These are phyloP conservation scores for Zoroaster sp. DNA, from an alignment of 53 echinoderm and acorn worm genomes.

Conservation along the genomic window DNA sequence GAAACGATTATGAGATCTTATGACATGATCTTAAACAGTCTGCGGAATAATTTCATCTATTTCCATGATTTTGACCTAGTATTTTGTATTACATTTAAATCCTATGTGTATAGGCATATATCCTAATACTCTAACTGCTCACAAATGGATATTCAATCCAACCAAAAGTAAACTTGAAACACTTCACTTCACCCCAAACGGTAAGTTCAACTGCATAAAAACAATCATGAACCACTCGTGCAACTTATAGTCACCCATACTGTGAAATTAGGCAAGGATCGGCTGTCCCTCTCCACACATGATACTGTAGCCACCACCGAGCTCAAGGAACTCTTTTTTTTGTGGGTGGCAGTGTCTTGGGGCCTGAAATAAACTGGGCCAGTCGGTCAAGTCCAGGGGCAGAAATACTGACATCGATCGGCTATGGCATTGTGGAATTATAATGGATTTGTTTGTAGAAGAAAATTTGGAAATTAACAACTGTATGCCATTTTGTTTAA, in stretches of 20 bases:
- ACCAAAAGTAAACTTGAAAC: not conserved
- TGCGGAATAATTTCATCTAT: too few relatives aligned
- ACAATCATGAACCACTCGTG: not conserved
- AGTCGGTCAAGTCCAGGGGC: slow-evolving; percentile 33
- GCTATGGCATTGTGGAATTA: not conserved
- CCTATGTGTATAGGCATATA: too few relatives aligned
- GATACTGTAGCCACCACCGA: not conserved
- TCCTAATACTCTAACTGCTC: not conserved
- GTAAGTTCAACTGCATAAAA: not conserved
- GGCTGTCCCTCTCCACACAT: not conserved
- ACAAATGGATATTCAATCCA: not conserved
- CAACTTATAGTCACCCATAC: slow-evolving; percentile 18
- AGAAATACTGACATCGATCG: not conserved
- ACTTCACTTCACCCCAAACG: not conserved
- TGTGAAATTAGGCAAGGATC: slow-evolving; percentile 30
- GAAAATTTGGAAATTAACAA: not conserved
- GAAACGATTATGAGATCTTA: too few relatives aligned
- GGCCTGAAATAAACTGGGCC: not conserved
- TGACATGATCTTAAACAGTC: too few relatives aligned
- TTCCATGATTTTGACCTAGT: too few relatives aligned
- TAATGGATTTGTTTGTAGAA: not conserved
- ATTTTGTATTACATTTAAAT: too few relatives aligned
- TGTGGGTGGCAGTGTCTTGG: not conserved
- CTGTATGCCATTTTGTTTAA: too few relatives aligned
- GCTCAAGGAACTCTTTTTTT: not conserved